phyloP scores from a whole-genome alignment of 1,140 invertebrate genomes.

The Orussus abietinus region DNA sequence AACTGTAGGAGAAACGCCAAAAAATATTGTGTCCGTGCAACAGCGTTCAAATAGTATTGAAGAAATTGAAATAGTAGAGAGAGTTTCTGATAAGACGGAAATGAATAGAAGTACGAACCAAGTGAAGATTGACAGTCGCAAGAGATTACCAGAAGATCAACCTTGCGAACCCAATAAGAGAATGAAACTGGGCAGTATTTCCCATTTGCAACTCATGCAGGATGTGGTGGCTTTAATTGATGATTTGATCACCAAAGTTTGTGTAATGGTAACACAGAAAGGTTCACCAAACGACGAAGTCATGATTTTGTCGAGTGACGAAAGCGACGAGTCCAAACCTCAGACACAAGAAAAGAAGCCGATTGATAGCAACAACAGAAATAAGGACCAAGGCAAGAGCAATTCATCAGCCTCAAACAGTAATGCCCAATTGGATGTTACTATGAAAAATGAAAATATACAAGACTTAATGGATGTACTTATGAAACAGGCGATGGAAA shows the following conservation, averaged over 20 bases:
- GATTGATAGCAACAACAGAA: conserved; percentile 14
- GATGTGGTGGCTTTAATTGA: conserved; percentile 48
- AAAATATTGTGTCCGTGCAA: conserved; percentile 14
- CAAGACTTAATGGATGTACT: conserved; percentile 52
- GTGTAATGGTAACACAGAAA: conserved; percentile 30
- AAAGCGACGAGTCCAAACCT: conserved; percentile 33
- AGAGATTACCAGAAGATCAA: conserved; percentile 24
- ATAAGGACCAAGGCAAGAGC: conserved; percentile 1
- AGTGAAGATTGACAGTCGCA: conserved; percentile 26
- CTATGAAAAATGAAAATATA: conserved; percentile 39
- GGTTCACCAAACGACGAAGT: conserved; percentile 29
- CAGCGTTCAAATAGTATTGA: conserved; percentile 33
- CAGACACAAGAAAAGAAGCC: conserved; percentile 14
- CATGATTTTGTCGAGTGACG: conserved; percentile 43
- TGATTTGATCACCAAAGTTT: conserved; percentile 47
- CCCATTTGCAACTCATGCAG: conserved; percentile 48
- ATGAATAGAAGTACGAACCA: conserved; percentile 7
- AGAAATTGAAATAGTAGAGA: conserved; percentile 30
- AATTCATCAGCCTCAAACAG: conserved; percentile 1
- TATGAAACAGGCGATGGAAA: conserved; percentile 51
- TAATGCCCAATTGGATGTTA: conserved; percentile 7
- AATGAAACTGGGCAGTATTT: conserved; percentile 38
- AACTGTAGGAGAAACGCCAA: conserved; percentile 11
- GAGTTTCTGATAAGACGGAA: conserved; percentile 21
- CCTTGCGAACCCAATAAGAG: conserved; percentile 28